Evolutionary conservation across 2,888 invertebrate species (phyloP).

Genomic region (Pachydiplax longipennis): DNA sequence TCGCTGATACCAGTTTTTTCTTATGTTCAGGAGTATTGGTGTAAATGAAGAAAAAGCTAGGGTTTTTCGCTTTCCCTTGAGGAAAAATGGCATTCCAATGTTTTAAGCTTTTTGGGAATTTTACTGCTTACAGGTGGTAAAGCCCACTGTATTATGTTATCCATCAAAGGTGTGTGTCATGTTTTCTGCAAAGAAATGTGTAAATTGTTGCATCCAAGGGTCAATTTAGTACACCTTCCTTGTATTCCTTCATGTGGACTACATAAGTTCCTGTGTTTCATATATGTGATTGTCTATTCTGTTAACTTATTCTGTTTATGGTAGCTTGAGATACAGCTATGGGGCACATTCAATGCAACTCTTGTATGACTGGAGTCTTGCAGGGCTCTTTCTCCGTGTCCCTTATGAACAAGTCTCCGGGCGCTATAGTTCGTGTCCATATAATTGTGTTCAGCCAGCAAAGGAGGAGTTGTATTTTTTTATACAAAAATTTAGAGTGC

Average conservation of each 20-base stretch:
- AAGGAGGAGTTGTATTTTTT: slow-evolving; percentile 21
- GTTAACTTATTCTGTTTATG: slow-evolving; percentile 25
- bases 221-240: slow-evolving; percentile 12
- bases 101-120: neutral
- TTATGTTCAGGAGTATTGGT: too few species aligned
- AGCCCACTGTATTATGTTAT: too few species aligned
- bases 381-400: neutral
- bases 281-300: slow-evolving; percentile 15
- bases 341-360: slow-evolving; percentile 34
- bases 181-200: neutral
- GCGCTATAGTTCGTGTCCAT: slow-evolving; percentile 9
- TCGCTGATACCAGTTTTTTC: too few species aligned
- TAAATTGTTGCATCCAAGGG: neutral
- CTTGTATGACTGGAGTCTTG: slow-evolving; percentile 12
- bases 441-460: slow-evolving; percentile 4
- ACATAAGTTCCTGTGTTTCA: slow-evolving; percentile 2
- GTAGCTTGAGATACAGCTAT: slow-evolving; percentile 15
- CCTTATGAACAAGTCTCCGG: neutral
- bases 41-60: too few species aligned
- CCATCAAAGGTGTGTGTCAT: too few species aligned
- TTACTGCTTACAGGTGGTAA: neutral
- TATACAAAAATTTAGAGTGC: neutral
- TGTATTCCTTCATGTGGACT: neutral
- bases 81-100: too few species aligned
- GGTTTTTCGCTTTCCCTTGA: too few species aligned